Base-by-base conservation (phyloP, 2,888 invertebrate genomes). In the Buathra laborator region DNA sequence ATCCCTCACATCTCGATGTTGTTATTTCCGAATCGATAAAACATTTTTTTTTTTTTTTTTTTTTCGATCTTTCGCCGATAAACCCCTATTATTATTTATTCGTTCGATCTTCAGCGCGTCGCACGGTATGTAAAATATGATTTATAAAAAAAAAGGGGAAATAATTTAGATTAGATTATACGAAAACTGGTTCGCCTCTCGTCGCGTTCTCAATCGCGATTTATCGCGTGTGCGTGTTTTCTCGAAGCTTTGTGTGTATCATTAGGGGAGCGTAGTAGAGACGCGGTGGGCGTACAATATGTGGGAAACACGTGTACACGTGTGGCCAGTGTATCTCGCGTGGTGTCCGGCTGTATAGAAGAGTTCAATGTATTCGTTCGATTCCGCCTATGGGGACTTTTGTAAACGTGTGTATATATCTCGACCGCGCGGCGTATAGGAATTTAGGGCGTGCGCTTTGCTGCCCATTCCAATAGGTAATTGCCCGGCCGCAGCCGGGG, bases 371-470 rank as follows among this genome's bases (percentile, higher is more conserved):
- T 32, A 29, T 44, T 24, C 44, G 19, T 14, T n/a, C 24, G 14
- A 14, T 51, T 37, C 7, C 19, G 7, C 43, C 32, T 12, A 19
- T 12, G 19, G 24, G 64, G 51, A 67, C 62, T 81, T 84, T 81
- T 19, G 78, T 64, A 53, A 59, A 81, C 77, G 37, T 80, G 66
- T 79, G 37, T 2, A 43, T 80, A 71, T 79, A 70, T 68, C 74
- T 44, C 56, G 82, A 67, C 56, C 74, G 81, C 74, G 81, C 71
- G 76, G 75, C n/a, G 67, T 83, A 81, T 83, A 67, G 88, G 88
- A 88, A 90, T 90, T 90, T 89, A 87, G 89, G 88, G 88, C 87
- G 89, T 88, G 87, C 87, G 72, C 77, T 51, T 56, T 72, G 67
- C 56, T 79, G 85, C 85, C 10, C 85, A 83, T 87, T 81, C 81